These are phyloP conservation scores for Rhagonycha fulva DNA, from an alignment of 2,888 invertebrate genomes.

Conservation along the genomic window DNA sequence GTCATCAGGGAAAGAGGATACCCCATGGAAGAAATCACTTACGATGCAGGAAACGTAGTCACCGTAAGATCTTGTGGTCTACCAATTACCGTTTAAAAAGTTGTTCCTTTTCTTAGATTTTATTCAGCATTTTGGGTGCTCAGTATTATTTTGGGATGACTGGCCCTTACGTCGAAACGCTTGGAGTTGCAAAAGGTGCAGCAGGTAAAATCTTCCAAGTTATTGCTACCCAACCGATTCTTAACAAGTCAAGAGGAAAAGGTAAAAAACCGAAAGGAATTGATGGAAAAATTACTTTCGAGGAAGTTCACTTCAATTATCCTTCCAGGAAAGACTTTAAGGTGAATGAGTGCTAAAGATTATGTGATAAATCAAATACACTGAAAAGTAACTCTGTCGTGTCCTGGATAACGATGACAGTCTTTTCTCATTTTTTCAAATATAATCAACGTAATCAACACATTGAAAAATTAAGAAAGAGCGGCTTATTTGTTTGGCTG, in stretches of 20 bases:
- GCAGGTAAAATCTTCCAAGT: constrained; percentile 77
- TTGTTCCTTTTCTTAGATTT: constrained; percentile 70
- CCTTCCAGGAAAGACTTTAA: constrained; percentile 77
- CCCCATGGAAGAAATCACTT: constrained; percentile 48
- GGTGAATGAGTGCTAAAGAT: too few relatives aligned
- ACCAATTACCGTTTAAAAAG: background rate
- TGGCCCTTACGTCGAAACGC: constrained; percentile 79
- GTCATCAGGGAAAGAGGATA: constrained; percentile 65
- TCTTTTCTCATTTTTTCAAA: too few relatives aligned
- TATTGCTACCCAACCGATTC: constrained; percentile 74
- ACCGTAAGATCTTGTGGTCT: constrained; percentile 59
- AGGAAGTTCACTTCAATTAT: constrained; percentile 77
- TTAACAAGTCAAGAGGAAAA: constrained; percentile 68
- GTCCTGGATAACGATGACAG: too few relatives aligned
- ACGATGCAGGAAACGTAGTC: constrained; percentile 72
- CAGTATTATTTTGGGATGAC: constrained; percentile 82
- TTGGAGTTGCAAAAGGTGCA: constrained; percentile 79
- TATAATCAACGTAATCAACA: too few relatives aligned
- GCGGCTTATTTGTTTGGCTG: too few relatives aligned
- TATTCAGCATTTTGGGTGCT: constrained; percentile 77
- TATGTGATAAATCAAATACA: too few relatives aligned
- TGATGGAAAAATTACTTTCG: constrained; percentile 71
- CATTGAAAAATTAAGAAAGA: too few relatives aligned
- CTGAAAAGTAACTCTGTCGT: too few relatives aligned
- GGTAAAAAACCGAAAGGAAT: constrained; percentile 64